Evolutionary conservation across 2,113 vertebrate genomes (phyloP).

Genomic region (Grammomys dolichurus): DNA sequence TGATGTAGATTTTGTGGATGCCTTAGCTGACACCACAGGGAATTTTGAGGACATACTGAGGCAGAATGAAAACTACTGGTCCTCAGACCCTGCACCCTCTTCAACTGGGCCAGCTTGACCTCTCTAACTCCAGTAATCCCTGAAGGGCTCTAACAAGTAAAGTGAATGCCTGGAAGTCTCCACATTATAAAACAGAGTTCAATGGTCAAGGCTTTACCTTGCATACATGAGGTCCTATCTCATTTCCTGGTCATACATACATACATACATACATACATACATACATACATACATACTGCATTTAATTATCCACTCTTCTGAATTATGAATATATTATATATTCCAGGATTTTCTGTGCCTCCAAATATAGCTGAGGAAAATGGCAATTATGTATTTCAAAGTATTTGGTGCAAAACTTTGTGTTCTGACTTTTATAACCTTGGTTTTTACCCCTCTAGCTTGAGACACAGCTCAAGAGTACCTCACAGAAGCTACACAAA

Average conservation of each 20-base stretch:
- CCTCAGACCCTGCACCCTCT: not conserved
- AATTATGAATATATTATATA: not conserved
- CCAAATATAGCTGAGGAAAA: not conserved
- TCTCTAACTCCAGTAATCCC: not conserved
- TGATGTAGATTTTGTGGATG: not conserved
- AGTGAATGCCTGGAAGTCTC: not conserved
- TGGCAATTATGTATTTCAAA: not conserved
- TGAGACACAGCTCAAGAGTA: not conserved
- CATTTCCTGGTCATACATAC: not conserved
- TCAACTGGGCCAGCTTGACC: not conserved
- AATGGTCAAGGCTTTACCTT: not conserved
- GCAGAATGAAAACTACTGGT: too few relatives aligned
- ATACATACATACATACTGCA: not conserved
- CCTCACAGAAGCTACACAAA: not conserved
- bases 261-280: not conserved
- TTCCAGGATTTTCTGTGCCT: not conserved
- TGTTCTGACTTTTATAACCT: not conserved
- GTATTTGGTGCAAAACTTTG: not conserved
- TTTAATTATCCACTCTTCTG: slow-evolving; percentile 16
- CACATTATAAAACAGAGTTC: not conserved
- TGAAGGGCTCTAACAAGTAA: not conserved
- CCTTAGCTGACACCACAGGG: not conserved
- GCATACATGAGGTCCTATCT: not conserved
- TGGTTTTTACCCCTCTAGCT: not conserved
- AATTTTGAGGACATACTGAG: not conserved